Conservation (phyloP, 2,888 invertebrate genomes). For the Mesodorylaimus sp. region DNA sequence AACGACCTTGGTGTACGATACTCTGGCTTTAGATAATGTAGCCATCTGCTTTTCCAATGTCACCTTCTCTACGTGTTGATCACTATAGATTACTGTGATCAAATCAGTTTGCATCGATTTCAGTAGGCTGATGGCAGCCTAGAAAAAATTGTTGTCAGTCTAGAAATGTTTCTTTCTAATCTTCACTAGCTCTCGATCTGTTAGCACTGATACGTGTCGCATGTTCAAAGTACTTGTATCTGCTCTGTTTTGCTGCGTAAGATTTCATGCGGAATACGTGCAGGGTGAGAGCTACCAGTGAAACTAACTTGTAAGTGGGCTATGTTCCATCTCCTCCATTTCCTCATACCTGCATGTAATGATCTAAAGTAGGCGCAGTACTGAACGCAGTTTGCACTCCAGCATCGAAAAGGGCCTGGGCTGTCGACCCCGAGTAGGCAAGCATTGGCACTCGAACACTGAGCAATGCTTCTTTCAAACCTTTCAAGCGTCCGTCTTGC, state of each 20-base stretch:
- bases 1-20: too few species aligned
- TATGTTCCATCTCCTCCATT: background rate
- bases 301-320: too few species aligned
- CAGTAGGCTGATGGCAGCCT: conserved; percentile 15
- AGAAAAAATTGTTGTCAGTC: too few species aligned
- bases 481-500: conserved; percentile 19
- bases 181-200: too few species aligned
- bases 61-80: conserved; percentile 16
- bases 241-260: too few species aligned
- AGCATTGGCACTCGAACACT: conserved; percentile 20
- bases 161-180: too few species aligned
- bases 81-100: conserved; percentile 21
- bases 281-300: too few species aligned
- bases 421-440: conserved; percentile 19
- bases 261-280: too few species aligned
- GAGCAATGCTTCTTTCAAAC: conserved; percentile 19
- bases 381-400: conserved; percentile 14
- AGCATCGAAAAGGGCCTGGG: conserved; percentile 18
- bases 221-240: too few species aligned
- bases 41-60: conserved; percentile 17
- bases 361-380: conserved; percentile 20
- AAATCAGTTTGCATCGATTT: conserved; percentile 19
- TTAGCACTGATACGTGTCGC: too few species aligned
- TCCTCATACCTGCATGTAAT: conserved; percentile 20
- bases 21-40: too few species aligned